Evolutionary conservation across 2,113 vertebrate genomes (phyloP).

Genomic region (Mungos mungo): DNA sequence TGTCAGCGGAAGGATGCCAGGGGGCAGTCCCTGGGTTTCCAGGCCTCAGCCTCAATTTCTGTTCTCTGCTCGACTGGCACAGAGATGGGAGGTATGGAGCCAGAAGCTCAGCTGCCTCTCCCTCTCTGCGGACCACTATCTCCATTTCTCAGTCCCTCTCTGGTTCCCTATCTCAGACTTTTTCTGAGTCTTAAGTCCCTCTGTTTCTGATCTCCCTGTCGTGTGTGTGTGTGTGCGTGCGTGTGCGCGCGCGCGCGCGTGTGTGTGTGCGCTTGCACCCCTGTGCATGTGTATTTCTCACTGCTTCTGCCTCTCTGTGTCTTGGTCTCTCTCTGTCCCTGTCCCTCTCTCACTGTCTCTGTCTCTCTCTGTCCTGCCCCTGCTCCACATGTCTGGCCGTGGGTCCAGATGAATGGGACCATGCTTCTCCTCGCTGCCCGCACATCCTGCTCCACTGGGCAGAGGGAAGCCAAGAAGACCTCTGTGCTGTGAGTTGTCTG

Average conservation of each 20-base stretch:
- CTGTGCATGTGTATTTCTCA: background rate
- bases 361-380: background rate
- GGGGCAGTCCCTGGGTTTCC: background rate
- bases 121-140: background rate
- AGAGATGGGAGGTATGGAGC: background rate
- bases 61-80: background rate
- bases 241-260: background rate
- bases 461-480: slow-evolving; percentile 97
- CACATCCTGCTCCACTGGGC: slow-evolving; percentile 93
- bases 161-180: background rate
- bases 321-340: background rate
- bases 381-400: slow-evolving; percentile 31
- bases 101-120: background rate
- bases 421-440: slow-evolving; percentile 96
- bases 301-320: background rate
- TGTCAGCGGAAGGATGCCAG: background rate
- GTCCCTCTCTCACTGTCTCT: slow-evolving; percentile 12
- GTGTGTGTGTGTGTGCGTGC: background rate
- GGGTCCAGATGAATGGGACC: slow-evolving; percentile 93
- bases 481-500: slow-evolving; percentile 93
- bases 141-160: background rate
- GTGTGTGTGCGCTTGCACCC: background rate
- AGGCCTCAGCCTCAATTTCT: background rate
- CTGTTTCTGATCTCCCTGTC: background rate
- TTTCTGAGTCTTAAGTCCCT: background rate